Conservation (phyloP, 2,797 vertebrate species). For the Tragopan temminckii region DNA sequence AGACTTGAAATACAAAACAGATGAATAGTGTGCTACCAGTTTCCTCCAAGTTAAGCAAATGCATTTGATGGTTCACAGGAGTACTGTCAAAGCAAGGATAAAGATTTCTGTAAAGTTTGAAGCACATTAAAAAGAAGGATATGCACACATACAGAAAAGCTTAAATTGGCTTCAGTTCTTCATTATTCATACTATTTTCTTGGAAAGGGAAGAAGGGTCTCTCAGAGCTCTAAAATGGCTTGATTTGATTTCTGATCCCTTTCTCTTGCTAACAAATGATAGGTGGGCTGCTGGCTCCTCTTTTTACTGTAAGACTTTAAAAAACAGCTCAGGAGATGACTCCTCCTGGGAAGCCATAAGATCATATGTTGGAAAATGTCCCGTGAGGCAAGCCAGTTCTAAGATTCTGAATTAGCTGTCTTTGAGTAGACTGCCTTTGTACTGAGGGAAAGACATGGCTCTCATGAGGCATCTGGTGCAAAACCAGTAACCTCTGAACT, state of each 20-base stretch:
- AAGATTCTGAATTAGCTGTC: background rate
- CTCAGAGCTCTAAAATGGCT: background rate
- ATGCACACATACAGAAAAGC: background rate
- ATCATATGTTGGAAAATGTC: background rate
- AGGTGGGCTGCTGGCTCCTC: background rate
- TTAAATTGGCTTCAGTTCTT: background rate
- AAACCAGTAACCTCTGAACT: background rate
- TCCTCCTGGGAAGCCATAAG: background rate
- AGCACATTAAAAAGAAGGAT: background rate
- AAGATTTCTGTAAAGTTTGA: constrained; percentile 33
- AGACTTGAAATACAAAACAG: constrained; percentile 41
- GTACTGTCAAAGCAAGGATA: background rate
- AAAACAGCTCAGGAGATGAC: background rate
- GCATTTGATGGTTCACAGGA: constrained; percentile 3
- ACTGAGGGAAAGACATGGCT: background rate
- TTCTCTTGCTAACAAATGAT: background rate
- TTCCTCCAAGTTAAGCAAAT: constrained; percentile 38
- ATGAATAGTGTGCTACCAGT: background rate
- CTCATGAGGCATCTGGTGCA: background rate
- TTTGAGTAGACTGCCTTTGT: background rate
- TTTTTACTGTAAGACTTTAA: background rate
- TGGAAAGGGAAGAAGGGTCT: background rate
- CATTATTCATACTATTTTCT: background rate
- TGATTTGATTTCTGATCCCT: background rate
- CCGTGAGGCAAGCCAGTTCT: background rate